Base-by-base conservation (phyloP, 1,140 invertebrate genomes). In the Carposina sasakii region DNA sequence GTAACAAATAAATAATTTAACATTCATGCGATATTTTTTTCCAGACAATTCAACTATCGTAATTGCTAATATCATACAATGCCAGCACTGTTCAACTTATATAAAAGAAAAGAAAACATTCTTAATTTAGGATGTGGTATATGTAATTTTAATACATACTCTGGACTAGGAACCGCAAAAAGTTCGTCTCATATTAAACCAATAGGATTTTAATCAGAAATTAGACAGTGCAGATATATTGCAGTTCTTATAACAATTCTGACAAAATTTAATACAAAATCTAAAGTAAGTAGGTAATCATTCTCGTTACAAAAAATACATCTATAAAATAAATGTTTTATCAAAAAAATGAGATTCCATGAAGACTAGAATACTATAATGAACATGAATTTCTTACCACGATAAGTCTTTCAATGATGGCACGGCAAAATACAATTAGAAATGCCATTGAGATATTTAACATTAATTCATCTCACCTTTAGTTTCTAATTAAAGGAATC, bases 331-430 rank as follows among this genome's bases (percentile, higher is more conserved):
- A 68, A 71, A 69, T 65, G 58, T 74, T 68, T 67, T 70, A 78
- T n/a, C 61, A 83, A 78, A 77, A 73, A 73, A 72, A 84, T 84
- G 77, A 81, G 68, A 81, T 76, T 77, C 60, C 65, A 79, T 81
- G 77, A 84, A 79, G 70, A 75, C 81, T 84, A 84, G 76, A 84
- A 70, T 69, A 77, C 77, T 84, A 84, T 68, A n/a, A 81, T 81
- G 77, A 81, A 77, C 70, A 81, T 81, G 77, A 81, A 81, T 81
- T 77, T 68, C 73, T 81, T 78, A 78, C 63, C 81, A 71, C 71
- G 66, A 79, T 81, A 84, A 84, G 81, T 84, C 77, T 84, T 84
- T 78, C 73, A 84, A 71, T n/a, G 74, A 69, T 81, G 77, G 63
- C 67, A 74, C 63, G 68, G 66, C 75, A 76, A 77, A 71, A 68